Evolutionary conservation across 2,888 invertebrate species (phyloP), one percentile per base, ranked within the genome.

Genomic region (Conistra vaccinii): DNA sequence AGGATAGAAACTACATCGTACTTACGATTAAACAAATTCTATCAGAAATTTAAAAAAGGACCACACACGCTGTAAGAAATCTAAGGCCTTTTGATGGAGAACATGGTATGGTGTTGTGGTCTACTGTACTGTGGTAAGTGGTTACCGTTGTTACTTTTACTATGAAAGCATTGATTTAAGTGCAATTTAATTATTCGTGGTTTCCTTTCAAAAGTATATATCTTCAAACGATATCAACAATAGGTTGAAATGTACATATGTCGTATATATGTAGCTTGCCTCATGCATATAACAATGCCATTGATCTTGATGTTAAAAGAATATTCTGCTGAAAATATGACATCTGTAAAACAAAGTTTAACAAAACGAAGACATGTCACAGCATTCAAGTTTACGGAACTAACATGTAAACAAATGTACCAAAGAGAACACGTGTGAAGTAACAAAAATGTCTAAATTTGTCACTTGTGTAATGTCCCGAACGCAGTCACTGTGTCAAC

Each of bases 401-500:
- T 74, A 78, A 76, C 68, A 78, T 80, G 70, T 85, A 81, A 86
- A 83, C 85, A 86, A 82, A 78, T 60, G 77, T 87, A 85, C 81
- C 89, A 87, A 90, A 80, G 57, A 48, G 69, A 89, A 90, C 90
- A 91, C 85, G 88, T 91, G 89, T 89, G 84, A 82, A 69, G 87
- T 87, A 90, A 90, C 91, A 90, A 91, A 91, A 90, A 91, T 69
- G 89, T 85, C 85, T 87, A 87, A 88, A 87, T 87, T 87, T 87
- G 87, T 87, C 95, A 93, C 91, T 91, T 87, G 91, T 90, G 87
- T 91, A 92, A 91, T 91, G 92, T 93, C 92, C 90, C 90, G 90
- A 88, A 86, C 88, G 85, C 89, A 85, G 89, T 89, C 88, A 86
- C 90, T 92, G 86, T 89, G 90, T 94, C 94, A 95, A 95, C 92